Evolutionary conservation across 2,888 invertebrate species (phyloP).

Genomic region (Heliconius ismenius): DNA sequence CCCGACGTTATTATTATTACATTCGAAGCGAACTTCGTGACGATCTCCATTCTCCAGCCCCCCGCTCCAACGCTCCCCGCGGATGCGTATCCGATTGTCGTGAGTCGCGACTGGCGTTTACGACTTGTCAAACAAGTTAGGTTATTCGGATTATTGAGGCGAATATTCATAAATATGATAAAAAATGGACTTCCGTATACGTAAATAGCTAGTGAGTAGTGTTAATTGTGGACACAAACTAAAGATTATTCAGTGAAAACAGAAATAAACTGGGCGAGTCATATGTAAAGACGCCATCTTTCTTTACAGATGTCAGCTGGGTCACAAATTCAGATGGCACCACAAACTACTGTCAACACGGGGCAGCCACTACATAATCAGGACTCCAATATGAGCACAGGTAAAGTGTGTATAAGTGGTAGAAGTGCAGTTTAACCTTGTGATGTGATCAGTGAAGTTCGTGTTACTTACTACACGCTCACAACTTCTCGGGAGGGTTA

Average conservation of each 20-base stretch:
- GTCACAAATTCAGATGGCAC: conserved; percentile 98
- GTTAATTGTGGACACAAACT: conserved; percentile 49
- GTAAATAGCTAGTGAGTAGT: conserved; percentile 63
- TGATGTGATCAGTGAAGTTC: conserved; percentile 70
- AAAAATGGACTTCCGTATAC: conserved; percentile 55
- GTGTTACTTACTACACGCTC: conserved; percentile 57
- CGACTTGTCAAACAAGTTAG: conserved; percentile 81
- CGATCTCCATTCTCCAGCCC: conserved; percentile 73
- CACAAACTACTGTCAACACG: conserved; percentile 93
- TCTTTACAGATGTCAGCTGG: conserved; percentile 96
- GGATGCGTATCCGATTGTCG: conserved; percentile 82
- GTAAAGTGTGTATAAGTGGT: conserved; percentile 82
- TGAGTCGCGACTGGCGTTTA: conserved; percentile 75
- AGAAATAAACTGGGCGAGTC: conserved; percentile 72
- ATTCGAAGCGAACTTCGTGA: conserved; percentile 81
- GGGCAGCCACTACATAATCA: conserved; percentile 93
- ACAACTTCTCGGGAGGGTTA: conserved; percentile 58
- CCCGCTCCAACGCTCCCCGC: conserved; percentile 65
- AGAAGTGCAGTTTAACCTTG: conserved; percentile 65
- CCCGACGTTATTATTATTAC: conserved; percentile 76
- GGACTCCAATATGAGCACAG: conserved; percentile 99
- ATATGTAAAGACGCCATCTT: conserved; percentile 82
- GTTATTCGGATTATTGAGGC: conserved; percentile 67
- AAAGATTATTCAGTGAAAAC: conserved; percentile 51
- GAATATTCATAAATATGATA: conserved; percentile 58